Percentiles rank a stretch among this genome's conserved stretches.
Evolutionary conservation across 2,113 vertebrate genomes (phyloP).

Genomic region (Myotis lucifugus): DNA sequence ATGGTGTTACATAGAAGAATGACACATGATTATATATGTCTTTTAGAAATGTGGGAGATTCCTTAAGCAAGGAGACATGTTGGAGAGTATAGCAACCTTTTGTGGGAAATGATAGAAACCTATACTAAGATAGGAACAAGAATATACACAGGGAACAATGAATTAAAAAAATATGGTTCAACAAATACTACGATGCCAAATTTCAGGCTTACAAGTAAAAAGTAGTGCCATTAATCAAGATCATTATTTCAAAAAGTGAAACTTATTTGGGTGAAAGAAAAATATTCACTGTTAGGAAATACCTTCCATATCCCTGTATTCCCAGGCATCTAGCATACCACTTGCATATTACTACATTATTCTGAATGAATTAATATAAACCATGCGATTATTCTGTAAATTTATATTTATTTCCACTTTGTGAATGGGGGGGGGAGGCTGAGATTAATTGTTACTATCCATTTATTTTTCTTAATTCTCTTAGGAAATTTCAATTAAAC

Average conservation of each 20-base stretch:
- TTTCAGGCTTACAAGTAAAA: background rate
- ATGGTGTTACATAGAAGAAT: background rate
- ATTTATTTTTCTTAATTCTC: background rate
- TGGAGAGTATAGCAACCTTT: background rate
- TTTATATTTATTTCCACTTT: background rate
- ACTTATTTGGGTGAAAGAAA: background rate
- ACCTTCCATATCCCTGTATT: background rate
- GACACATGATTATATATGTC: background rate
- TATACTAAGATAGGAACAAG: background rate
- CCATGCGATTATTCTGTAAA: background rate
- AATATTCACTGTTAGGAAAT: background rate
- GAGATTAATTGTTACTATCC: background rate
- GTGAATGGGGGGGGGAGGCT: background rate
- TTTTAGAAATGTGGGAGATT: background rate
- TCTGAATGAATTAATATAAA: background rate
- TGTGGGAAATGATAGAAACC: background rate
- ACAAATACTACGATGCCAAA: background rate
- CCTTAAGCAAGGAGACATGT: background rate
- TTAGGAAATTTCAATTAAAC: background rate
- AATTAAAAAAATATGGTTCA: background rate
- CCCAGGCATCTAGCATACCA: background rate
- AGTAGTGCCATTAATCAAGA: background rate
- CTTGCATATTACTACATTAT: background rate
- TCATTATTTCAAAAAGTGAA: background rate
- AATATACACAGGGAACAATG: background rate